Evolutionary conservation across 2,113 vertebrate genomes (phyloP).

Genomic region (Tachuris rubrigastra): DNA sequence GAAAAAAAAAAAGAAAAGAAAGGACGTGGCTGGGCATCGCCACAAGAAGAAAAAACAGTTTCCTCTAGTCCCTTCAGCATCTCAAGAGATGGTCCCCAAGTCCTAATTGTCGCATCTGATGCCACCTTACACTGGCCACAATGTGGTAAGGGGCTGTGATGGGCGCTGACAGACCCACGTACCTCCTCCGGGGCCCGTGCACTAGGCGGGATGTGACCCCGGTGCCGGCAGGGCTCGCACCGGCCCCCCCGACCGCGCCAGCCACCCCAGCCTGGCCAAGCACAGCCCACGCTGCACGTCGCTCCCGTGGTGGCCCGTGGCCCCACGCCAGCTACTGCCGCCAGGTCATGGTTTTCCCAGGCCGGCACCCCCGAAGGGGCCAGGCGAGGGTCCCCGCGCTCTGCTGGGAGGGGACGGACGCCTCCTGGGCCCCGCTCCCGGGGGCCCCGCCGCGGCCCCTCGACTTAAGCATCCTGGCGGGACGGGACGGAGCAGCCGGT

Average conservation of each 20-base stretch:
- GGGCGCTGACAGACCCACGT: background rate
- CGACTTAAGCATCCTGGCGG: background rate
- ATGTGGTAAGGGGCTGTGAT: too few species aligned
- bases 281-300: background rate
- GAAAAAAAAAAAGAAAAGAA: background rate
- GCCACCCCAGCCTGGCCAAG: background rate
- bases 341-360: conserved; percentile 53
- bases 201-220: background rate
- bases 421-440: background rate
- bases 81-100: background rate
- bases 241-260: background rate
- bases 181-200: background rate
- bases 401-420: background rate
- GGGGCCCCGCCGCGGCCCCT: background rate
- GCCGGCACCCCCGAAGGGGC: background rate
- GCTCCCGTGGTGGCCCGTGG: background rate
- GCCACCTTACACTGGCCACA: background rate
- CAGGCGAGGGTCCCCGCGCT: background rate
- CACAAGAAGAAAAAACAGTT: background rate
- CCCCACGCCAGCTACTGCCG: background rate
- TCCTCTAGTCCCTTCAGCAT: background rate
- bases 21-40: accelerated
- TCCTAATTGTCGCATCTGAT: accelerated
- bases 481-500: background rate
- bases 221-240: background rate